phyloP scores from a whole-genome alignment of 2,888 invertebrate species.

The Rosalia funebris region DNA sequence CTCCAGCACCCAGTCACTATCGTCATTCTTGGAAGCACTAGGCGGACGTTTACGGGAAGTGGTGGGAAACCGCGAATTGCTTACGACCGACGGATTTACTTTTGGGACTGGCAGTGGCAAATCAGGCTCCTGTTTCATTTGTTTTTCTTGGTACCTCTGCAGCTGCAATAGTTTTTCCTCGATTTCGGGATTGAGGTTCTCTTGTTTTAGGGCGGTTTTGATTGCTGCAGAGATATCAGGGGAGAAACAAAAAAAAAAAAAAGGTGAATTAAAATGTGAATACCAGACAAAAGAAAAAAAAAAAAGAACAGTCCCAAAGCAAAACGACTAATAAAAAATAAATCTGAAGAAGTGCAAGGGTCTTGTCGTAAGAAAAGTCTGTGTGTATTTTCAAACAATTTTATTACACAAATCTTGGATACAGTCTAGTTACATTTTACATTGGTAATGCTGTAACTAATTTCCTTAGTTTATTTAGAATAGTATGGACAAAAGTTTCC shows the following conservation, averaged over 20 bases:
- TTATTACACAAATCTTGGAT: conserved; percentile 52
- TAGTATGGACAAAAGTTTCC: conserved; percentile 45
- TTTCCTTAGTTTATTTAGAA: conserved; percentile 20
- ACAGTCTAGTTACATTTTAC: conserved; percentile 50
- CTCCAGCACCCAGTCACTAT: conserved; percentile 65
- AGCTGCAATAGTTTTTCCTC: conserved; percentile 90
- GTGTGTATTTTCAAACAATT: conserved; percentile 47
- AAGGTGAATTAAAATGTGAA: conserved; percentile 41
- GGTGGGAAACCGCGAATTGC: conserved; percentile 47
- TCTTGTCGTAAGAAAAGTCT: conserved; percentile 52
- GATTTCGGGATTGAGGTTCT: conserved; percentile 90
- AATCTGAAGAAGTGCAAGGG: conserved; percentile 54
- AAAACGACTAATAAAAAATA: conserved; percentile 58
- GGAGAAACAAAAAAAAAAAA: conserved; percentile 37
- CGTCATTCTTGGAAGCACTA: conserved; percentile 59
- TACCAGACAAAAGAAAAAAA: conserved; percentile 42
- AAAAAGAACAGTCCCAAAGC: conserved; percentile 52
- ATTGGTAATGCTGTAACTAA: conserved; percentile 44
- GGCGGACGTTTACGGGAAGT: conserved; percentile 58
- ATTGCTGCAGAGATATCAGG: conserved; percentile 73
- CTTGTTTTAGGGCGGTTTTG: conserved; percentile 90
- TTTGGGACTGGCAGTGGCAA: conserved; percentile 55
- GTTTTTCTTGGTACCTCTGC: conserved; percentile 85
- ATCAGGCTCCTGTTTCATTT: conserved; percentile 70
- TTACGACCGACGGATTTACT: conserved; percentile 52